A percentile compares a stretch with the other conserved stretches of the same genome.
These are phyloP conservation scores for Grapholita molesta DNA, from an alignment of 1,140 invertebrate species.

Conservation along the genomic window DNA sequence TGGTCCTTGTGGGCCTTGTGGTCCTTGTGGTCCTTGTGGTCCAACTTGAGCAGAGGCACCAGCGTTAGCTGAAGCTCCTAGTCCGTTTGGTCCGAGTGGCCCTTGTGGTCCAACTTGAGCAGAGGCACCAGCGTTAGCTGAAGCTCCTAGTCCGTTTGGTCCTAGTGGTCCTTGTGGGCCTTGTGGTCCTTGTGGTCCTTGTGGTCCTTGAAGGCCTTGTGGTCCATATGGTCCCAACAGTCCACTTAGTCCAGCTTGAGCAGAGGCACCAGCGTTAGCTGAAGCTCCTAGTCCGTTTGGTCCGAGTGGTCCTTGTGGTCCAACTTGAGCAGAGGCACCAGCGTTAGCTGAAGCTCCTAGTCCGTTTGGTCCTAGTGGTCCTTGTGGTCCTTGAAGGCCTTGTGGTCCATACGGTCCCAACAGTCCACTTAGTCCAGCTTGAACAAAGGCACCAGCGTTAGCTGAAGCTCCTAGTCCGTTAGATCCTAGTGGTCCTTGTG, in stretches of 20 bases:
- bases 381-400: neutral
- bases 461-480: neutral
- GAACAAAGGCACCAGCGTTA: neutral
- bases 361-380: neutral
- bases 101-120: neutral
- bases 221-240: neutral
- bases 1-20: neutral
- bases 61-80: conserved; percentile 14
- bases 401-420: conserved; percentile 14
- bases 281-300: neutral
- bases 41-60: neutral
- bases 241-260: neutral
- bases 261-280: neutral
- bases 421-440: conserved; percentile 12
- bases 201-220: neutral
- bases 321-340: neutral
- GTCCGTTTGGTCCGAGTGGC: neutral
- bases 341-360: neutral
- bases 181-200: neutral
- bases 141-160: neutral
- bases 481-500: conserved; percentile 4
- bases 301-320: conserved; percentile 10
- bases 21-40: conserved; percentile 13
- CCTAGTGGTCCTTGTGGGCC: conserved; percentile 3
- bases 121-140: neutral